Evolutionary conservation across 2,888 invertebrate species (phyloP).

Genomic region (Stegana nigrithorax): DNA sequence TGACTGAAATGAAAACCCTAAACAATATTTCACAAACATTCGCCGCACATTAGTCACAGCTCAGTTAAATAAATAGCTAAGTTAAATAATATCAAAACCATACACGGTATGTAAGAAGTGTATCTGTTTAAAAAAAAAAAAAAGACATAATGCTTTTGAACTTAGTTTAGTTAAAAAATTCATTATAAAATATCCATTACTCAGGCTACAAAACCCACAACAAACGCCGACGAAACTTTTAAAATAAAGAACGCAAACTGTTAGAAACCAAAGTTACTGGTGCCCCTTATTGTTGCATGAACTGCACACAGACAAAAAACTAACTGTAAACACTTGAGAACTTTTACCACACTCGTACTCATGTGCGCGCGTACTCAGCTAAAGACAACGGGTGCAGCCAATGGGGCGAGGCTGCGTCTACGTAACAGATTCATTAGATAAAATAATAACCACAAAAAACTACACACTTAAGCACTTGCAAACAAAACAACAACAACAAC

Average conservation of each 20-base stretch:
- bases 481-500: too few relatives aligned
- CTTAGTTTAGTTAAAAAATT: constrained; percentile 43
- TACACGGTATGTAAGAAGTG: too few relatives aligned
- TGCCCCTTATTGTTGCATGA: too few relatives aligned
- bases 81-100: too few relatives aligned
- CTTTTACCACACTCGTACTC: constrained; percentile 48
- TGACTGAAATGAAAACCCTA: too few relatives aligned
- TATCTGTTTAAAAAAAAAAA: not conserved
- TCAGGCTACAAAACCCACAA: constrained; percentile 36
- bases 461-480: constrained; percentile 3
- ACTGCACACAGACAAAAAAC: constrained; percentile 14
- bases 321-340: constrained; percentile 51
- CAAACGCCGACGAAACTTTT: not conserved
- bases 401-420: not conserved
- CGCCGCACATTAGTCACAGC: too few relatives aligned
- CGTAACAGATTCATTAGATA: constrained; percentile 59
- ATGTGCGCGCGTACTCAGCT: not conserved
- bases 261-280: not conserved
- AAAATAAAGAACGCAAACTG: not conserved
- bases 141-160: constrained; percentile 7
- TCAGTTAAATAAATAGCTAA: too few relatives aligned
- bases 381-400: not conserved
- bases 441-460: constrained; percentile 49
- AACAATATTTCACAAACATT: too few relatives aligned
- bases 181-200: constrained; percentile 58